phyloP scores from a whole-genome alignment of 1,140 invertebrate species.

The Anoplophora glabripennis region DNA sequence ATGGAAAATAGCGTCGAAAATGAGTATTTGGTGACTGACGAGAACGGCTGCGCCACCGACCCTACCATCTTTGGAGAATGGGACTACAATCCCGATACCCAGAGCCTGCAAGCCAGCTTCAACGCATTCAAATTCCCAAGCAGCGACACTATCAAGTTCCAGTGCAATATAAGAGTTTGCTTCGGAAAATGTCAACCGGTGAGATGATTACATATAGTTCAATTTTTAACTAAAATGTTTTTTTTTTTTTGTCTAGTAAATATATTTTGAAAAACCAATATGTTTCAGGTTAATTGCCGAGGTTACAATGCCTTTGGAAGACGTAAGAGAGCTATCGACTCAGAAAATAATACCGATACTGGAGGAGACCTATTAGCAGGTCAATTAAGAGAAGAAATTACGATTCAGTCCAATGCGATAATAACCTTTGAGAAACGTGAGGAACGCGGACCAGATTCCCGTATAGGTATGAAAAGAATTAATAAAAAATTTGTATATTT shows the following conservation, averaged over 20 bases:
- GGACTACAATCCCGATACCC: slow-evolving; percentile 81
- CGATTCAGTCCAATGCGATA: slow-evolving; percentile 88
- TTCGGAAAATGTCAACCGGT: slow-evolving; percentile 94
- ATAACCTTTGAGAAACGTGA: slow-evolving; percentile 83
- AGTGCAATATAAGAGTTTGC: slow-evolving; percentile 93
- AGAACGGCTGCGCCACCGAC: slow-evolving; percentile 90
- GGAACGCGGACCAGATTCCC: slow-evolving; percentile 63
- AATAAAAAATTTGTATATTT: too few species aligned
- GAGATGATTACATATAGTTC: slow-evolving; percentile 46
- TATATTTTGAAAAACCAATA: slow-evolving; percentile 15
- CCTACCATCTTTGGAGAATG: slow-evolving; percentile 90
- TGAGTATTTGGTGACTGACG: slow-evolving; percentile 89
- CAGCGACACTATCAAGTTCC: slow-evolving; percentile 92
- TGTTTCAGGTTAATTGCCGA: slow-evolving; percentile 78
- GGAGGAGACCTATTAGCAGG: slow-evolving; percentile 65
- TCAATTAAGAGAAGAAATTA: slow-evolving; percentile 87
- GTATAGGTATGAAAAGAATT: slow-evolving; percentile 65
- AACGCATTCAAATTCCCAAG: slow-evolving; percentile 96
- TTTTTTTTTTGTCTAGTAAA: too few species aligned
- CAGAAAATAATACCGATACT: slow-evolving; percentile 56
- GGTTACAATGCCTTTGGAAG: slow-evolving; percentile 86
- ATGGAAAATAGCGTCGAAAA: slow-evolving; percentile 86
- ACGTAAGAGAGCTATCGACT: slow-evolving; percentile 65
- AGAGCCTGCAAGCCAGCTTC: slow-evolving; percentile 80
- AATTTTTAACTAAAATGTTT: slow-evolving; percentile 15